Conservation (phyloP, 2,888 invertebrate species). For the Cabera pusaria region DNA sequence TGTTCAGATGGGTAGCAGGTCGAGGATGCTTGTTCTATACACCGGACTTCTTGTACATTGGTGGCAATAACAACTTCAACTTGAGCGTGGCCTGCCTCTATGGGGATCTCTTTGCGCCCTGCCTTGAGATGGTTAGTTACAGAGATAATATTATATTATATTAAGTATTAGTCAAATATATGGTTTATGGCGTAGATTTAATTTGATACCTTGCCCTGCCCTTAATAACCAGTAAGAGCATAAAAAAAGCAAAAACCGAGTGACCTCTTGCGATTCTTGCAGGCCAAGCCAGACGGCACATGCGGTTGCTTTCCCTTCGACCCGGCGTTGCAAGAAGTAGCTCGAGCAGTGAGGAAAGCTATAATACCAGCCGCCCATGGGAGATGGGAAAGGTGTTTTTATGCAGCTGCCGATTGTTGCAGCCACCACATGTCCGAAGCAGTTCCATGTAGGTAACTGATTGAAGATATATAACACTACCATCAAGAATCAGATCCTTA, state of each 20-base stretch:
- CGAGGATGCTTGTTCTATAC: conserved; percentile 70
- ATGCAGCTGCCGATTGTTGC: conserved; percentile 68
- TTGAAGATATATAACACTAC: too few species aligned
- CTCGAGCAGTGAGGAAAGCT: conserved; percentile 51
- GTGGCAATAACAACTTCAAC: conserved; percentile 58
- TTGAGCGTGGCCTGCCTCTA: conserved; percentile 61
- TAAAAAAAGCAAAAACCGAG: too few species aligned
- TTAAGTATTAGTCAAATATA: too few species aligned
- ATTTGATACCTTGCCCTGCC: too few species aligned
- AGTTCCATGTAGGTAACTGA: conserved; percentile 42
- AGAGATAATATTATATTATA: too few species aligned
- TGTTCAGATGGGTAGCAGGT: conserved; percentile 73
- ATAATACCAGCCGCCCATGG: conserved; percentile 60
- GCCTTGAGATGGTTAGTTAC: conserved; percentile 73
- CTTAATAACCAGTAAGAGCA: too few species aligned
- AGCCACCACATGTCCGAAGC: conserved; percentile 55
- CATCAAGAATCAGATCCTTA: too few species aligned
- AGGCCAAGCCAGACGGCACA: conserved; percentile 69
- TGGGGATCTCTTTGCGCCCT: conserved; percentile 62
- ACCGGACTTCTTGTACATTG: conserved; percentile 62
- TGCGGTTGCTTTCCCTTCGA: conserved; percentile 76
- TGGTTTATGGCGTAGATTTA: too few species aligned
- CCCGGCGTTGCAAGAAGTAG: conserved; percentile 62
- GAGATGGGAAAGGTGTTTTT: conserved; percentile 70
- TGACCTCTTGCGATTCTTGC: too few species aligned